Base-by-base conservation (phyloP, 2,113 vertebrate species). In the Ophthalmolycus amberensis region DNA sequence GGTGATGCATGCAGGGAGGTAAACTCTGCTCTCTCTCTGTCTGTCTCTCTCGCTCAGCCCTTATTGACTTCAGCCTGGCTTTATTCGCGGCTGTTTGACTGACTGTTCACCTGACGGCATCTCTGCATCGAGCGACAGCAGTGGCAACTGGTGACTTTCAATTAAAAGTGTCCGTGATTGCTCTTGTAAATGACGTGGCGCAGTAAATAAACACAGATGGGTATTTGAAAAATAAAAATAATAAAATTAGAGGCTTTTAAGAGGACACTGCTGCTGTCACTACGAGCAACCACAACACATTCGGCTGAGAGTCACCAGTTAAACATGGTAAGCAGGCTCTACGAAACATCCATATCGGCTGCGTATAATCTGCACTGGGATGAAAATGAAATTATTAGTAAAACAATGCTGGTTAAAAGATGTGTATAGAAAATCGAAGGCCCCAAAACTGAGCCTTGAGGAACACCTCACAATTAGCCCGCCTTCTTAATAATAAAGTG, bases 1-100 rank as follows among this genome's bases (percentile, higher is more conserved):
- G 46, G 62, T 18, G 68, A 54, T 73, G 44, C 32, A 50, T 69
- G 27, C 74, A 52, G 66, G 32, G 66, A 71, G 67, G 66, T 68
- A 60, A 77, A 77, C 70, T 69, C 75, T 76, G 70, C 54, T 42
- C 56, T 65, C 15, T 60, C 25, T 3, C 48, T 62, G 27, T 70
- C 48, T 62, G 27, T 70, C 38, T 11, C 1, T 11, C 40, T 44
- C 12, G 14, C 42, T 46, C 44, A 15, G 12, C 44, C 44, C 44
- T 62, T 56, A 58, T 40, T 37, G 58, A 48, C 73, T 65, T 38
- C 38, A 29, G 27, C 32, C 32, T 1, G 32, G 64, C 71, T 69
- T 42, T 25, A 42, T 75, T 63, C 32, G 60, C 20, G 75, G 18
- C 52, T 52, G 40, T 46, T 59, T 32, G 4, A 8, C 62, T 59